Conservation (phyloP, 2,888 invertebrate genomes). For the Drosophila imparisetae region DNA sequence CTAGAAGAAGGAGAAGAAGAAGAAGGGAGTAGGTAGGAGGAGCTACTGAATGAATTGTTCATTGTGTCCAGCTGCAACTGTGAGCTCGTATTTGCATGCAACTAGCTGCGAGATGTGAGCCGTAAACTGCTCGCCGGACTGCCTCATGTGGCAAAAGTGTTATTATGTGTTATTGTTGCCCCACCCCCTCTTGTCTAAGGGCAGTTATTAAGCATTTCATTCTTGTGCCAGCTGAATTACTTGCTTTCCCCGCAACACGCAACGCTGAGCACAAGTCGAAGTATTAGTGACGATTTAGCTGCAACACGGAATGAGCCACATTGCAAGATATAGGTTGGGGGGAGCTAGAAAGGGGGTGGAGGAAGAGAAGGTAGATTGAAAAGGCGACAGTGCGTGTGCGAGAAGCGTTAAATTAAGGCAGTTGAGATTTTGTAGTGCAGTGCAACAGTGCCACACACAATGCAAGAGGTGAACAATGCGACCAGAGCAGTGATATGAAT, state of each 20-base stretch:
- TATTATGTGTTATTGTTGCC: constrained; percentile 2
- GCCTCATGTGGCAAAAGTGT: constrained; percentile 47
- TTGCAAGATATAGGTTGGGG: neutral
- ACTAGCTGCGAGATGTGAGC: constrained; percentile 17
- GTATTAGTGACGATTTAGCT: constrained; percentile 78
- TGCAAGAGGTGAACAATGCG: constrained; percentile 25
- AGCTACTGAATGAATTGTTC: constrained; percentile 56
- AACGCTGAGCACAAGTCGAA: constrained; percentile 69
- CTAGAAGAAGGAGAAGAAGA: constrained; percentile 17
- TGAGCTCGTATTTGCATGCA: constrained; percentile 63
- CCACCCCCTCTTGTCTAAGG: constrained; percentile 1
- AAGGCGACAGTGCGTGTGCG: constrained; percentile 65
- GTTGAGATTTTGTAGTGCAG: constrained; percentile 31
- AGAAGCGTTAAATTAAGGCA: constrained; percentile 73
- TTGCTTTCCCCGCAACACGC: constrained; percentile 50
- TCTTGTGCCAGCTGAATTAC: constrained; percentile 54
- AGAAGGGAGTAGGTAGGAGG: constrained; percentile 38
- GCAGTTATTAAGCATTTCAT: constrained; percentile 51
- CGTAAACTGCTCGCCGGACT: constrained; percentile 26
- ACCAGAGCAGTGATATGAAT: neutral
- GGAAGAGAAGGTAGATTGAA: constrained; percentile 22
- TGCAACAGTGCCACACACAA: constrained; percentile 39
- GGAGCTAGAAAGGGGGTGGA: accelerated
- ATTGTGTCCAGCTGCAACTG: constrained; percentile 60
- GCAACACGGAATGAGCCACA: constrained; percentile 22